These are phyloP conservation scores for Hyla sarda DNA, from an alignment of 2,113 vertebrate species.

Conservation along the genomic window DNA sequence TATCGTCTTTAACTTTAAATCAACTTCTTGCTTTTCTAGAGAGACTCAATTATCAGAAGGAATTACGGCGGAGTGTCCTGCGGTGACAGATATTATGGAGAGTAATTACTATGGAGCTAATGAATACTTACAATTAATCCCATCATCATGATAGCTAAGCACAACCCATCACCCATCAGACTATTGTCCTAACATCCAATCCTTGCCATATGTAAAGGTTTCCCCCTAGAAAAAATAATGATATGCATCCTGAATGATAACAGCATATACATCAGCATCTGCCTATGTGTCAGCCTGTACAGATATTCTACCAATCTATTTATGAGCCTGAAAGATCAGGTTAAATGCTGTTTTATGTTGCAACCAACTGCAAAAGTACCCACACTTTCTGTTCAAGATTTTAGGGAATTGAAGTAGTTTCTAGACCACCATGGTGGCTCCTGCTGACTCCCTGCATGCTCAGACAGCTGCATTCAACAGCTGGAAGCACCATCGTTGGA, in stretches of 20 bases:
- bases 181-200: background rate
- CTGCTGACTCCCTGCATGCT: no score
- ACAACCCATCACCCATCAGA: background rate
- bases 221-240: no score
- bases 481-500: no score
- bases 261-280: no score
- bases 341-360: background rate
- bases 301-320: background rate
- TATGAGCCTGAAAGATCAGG: background rate
- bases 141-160: background rate
- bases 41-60: background rate
- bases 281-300: background rate
- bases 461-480: no score
- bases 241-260: no score
- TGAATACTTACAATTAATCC: conserved; percentile 29
- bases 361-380: background rate
- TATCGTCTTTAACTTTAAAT: background rate
- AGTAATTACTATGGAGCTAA: background rate
- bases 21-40: background rate
- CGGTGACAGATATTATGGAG: conserved; percentile 7
- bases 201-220: background rate
- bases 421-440: no score
- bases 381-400: no score
- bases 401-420: no score
- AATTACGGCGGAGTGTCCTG: background rate